phyloP scores from a whole-genome alignment of 2,888 invertebrate species.

The Neoitamus cyanurus region DNA sequence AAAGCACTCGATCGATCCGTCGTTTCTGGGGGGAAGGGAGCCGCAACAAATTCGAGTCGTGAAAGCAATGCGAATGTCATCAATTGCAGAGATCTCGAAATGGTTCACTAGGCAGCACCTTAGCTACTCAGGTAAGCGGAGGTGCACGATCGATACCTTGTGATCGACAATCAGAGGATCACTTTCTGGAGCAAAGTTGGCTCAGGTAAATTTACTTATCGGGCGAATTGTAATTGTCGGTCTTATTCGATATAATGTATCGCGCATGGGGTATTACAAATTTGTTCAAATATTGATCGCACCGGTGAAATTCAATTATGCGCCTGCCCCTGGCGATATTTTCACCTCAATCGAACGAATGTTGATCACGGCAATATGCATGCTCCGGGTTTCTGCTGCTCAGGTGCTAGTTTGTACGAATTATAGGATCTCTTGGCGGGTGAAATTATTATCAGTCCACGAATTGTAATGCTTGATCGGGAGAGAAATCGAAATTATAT shows the following conservation, averaged over 20 bases:
- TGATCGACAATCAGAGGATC: not conserved
- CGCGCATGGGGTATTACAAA: not conserved
- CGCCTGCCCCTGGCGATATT: not conserved
- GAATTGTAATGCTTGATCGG: not conserved
- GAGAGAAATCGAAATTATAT: not conserved
- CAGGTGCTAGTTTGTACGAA: not conserved
- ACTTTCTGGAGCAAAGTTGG: not conserved
- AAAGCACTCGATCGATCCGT: not conserved
- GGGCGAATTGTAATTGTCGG: not conserved
- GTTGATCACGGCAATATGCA: not conserved
- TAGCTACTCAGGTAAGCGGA: not conserved
- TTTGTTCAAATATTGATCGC: not conserved
- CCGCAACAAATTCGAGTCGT: not conserved
- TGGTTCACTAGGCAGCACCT: constrained; percentile 16
- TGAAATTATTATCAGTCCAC: not conserved
- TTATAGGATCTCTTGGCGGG: not conserved
- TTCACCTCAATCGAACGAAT: not conserved
- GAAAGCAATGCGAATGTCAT: constrained; percentile 24
- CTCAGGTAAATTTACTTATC: not conserved
- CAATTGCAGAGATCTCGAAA: constrained; percentile 8
- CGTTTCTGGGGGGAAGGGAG: not conserved
- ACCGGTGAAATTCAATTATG: constrained; percentile 2
- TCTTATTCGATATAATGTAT: not conserved
- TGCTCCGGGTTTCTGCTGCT: not conserved
- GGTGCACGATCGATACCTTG: not conserved